Percentiles rank a stretch among this genome's conserved stretches.
phyloP scores from a whole-genome alignment of 23 tunicate genomes.

The Trididemnum miniatum region DNA sequence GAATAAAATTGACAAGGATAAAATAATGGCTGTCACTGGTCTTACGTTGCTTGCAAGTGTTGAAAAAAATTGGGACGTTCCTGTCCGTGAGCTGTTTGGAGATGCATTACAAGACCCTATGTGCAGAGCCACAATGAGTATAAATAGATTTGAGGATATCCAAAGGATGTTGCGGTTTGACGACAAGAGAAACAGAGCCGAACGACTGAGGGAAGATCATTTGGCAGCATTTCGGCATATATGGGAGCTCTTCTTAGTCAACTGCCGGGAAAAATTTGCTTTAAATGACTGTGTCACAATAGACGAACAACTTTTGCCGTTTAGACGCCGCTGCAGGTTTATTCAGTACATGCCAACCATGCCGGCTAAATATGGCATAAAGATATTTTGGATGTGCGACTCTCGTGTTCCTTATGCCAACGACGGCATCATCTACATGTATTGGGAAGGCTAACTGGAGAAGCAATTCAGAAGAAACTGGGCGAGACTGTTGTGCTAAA shows the following conservation, averaged over 20 bases:
- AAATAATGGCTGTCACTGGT: slow-evolving; percentile 16
- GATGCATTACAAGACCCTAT: neutral
- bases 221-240: neutral
- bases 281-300: slow-evolving; percentile 3
- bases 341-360: slow-evolving; percentile 1
- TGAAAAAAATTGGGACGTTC: neutral
- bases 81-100: slow-evolving; percentile 8
- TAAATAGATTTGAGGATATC: slow-evolving; percentile 13
- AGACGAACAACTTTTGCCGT: slow-evolving; percentile 5
- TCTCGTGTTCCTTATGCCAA: slow-evolving; percentile 14
- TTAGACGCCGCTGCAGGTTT: slow-evolving; percentile 13
- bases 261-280: neutral
- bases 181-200: slow-evolving; percentile 1
- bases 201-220: neutral
- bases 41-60: slow-evolving; percentile 20
- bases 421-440: slow-evolving; percentile 7
- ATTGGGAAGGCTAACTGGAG: slow-evolving; percentile 3
- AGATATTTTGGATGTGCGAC: slow-evolving; percentile 1
- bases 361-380: slow-evolving; percentile 9
- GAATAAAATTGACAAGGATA: neutral
- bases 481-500: slow-evolving; percentile 7
- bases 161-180: neutral
- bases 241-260: neutral
- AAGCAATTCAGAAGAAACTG: slow-evolving; percentile 19
- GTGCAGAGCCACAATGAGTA: slow-evolving; percentile 35